These are phyloP conservation scores for Oenanthe oenanthe DNA, from an alignment of 2,113 vertebrate genomes.

Conservation along the genomic window DNA sequence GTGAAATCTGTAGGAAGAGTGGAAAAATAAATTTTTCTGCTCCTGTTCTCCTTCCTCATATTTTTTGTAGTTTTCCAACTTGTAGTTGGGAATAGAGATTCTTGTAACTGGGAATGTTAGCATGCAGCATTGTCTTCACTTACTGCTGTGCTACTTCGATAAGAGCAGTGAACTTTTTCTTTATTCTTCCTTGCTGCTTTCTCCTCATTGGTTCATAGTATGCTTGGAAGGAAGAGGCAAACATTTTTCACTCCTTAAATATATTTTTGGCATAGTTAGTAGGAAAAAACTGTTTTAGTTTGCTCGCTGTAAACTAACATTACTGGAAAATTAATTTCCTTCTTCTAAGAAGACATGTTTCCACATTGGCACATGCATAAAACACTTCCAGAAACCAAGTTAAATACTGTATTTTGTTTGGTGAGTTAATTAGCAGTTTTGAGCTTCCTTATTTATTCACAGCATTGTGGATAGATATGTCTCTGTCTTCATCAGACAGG, in stretches of 20 bases:
- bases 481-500: neutral
- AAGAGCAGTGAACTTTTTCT: neutral
- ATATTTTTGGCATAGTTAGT: neutral
- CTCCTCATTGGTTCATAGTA: neutral
- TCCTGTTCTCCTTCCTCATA: neutral
- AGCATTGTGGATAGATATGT: neutral
- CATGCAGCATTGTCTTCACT: neutral
- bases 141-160: neutral
- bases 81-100: neutral
- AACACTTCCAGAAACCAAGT: neutral
- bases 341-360: neutral
- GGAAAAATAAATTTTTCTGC: accelerated
- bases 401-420: neutral
- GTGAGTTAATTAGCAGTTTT: neutral
- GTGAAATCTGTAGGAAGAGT: neutral
- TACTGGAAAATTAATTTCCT: neutral
- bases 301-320: neutral
- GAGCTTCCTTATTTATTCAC: neutral
- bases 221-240: neutral
- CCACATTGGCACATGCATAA: neutral
- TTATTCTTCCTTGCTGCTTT: neutral
- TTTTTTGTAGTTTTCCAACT: neutral
- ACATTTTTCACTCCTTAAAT: neutral
- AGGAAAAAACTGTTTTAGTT: neutral
- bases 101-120: neutral